Base-by-base conservation (phyloP, 2,888 invertebrate genomes). In the Lymantria dispar region DNA sequence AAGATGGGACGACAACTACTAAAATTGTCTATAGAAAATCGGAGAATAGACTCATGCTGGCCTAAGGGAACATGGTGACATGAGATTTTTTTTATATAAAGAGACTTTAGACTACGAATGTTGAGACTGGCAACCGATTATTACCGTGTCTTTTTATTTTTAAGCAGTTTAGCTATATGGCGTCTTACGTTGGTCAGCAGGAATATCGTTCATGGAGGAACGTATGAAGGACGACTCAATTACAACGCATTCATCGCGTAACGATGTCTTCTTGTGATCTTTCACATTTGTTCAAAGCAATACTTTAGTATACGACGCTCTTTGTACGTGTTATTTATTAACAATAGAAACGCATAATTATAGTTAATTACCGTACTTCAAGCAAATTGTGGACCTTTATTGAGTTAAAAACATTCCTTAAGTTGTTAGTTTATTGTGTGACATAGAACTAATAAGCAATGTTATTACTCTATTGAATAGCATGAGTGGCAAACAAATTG, bases 161-260 rank as follows among this genome's bases (percentile, higher is more conserved):
- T 42, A 15, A 42, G 22, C 38, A 45, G 48, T 59, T 61, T 49
- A 50, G 48, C 56, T 60, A 61, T 45, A 52, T 56, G 51, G 50
- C 52, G 46, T 45, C 46, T 66, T 62, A 63, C 62, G 70, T 70
- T 58, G 76, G 74, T 74, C 72, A 77, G 69, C 57, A 53, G 69
- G 74, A 72, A 68, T 62, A 62, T 72, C 72, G 79, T 78, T 78
- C 64, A 62, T 68, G 67, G 77, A 78, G 74, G 73, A 71, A 67
- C 62, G 63, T 57, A 68, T 62, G 69, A 71, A 75, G 70, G 64
- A 72, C 46, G 72, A 68, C 75, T 82, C 78, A 83, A 83, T 87
- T 83, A 81, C 78, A 71, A 53, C 52, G 75, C 69, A 82, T 86
- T 85, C 85, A 84, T 57, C 54, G 54, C 54, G 67, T 80, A n/a